A percentile compares a stretch with the other conserved stretches of the same genome.
These are phyloP conservation scores for Thermophis baileyi DNA, from an alignment of 2,113 vertebrate genomes.

Conservation along the genomic window DNA sequence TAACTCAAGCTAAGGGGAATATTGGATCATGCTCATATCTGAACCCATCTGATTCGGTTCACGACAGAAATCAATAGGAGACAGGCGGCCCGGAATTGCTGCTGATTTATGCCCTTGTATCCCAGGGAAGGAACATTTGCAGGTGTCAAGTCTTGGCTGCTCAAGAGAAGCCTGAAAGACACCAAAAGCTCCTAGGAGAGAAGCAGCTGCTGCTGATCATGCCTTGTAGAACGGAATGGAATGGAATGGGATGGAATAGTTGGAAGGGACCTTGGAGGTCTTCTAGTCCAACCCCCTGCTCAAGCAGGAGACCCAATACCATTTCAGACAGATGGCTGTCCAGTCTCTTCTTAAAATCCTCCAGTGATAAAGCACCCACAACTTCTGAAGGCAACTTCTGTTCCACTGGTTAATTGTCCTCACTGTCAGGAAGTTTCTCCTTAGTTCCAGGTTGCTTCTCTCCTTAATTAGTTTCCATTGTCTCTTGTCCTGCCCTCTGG, in stretches of 20 bases:
- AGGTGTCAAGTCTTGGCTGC: slow-evolving; percentile 58
- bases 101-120: slow-evolving; percentile 67
- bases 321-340: neutral
- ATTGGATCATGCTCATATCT: slow-evolving; percentile 73
- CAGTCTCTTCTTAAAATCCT: neutral
- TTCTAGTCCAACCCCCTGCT: neutral
- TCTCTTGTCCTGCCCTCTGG: too few relatives aligned
- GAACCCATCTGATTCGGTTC: slow-evolving; percentile 73
- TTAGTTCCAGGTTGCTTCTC: too few relatives aligned
- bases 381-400: neutral
- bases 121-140: slow-evolving; percentile 52
- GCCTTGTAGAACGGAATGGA: neutral
- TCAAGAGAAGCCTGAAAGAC: neutral
- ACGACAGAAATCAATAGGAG: slow-evolving; percentile 67
- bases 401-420: neutral
- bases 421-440: too few relatives aligned
- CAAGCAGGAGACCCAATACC: neutral
- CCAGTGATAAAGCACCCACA: neutral
- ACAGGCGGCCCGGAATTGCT: slow-evolving; percentile 59
- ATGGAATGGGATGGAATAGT: too few relatives aligned
- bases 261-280: neutral
- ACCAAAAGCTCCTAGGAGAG: neutral
- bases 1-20: slow-evolving; percentile 74
- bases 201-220: neutral
- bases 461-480: too few relatives aligned